phyloP scores from a whole-genome alignment of 2,888 invertebrate species.

The Ptycholaimellus sp. region DNA sequence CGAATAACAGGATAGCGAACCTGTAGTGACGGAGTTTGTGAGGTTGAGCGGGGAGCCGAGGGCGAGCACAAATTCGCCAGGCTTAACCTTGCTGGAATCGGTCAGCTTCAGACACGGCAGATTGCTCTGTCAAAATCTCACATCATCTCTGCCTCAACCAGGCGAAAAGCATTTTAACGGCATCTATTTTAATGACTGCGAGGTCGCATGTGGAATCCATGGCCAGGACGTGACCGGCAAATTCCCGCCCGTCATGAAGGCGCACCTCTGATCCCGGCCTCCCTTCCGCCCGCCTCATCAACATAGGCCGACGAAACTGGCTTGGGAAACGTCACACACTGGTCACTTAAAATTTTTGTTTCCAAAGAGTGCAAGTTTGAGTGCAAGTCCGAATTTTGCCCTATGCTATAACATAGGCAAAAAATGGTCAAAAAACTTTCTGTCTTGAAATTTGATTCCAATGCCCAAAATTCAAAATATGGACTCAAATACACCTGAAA shows the following conservation, averaged over 20 bases:
- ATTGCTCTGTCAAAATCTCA: background rate
- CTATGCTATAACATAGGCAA: too few relatives aligned
- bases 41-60: constrained; percentile 6
- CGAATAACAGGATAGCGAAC: too few relatives aligned
- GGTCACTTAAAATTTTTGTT: too few relatives aligned
- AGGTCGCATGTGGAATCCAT: background rate
- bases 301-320: too few relatives aligned
- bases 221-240: constrained; percentile 2
- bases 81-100: background rate
- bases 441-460: too few relatives aligned
- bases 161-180: background rate
- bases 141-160: background rate
- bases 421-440: too few relatives aligned
- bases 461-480: too few relatives aligned
- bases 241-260: constrained; percentile 1
- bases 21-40: background rate
- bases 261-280: background rate
- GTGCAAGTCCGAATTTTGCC: too few relatives aligned
- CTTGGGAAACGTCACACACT: too few relatives aligned
- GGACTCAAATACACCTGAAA: too few relatives aligned
- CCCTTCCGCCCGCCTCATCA: too few relatives aligned
- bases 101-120: background rate
- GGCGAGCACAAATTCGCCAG: constrained; percentile 2
- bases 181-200: constrained; percentile 4
- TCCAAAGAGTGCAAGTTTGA: too few relatives aligned